These are phyloP conservation scores for Oligia fasciuncula DNA, from an alignment of 2,888 invertebrate species.

Conservation along the genomic window DNA sequence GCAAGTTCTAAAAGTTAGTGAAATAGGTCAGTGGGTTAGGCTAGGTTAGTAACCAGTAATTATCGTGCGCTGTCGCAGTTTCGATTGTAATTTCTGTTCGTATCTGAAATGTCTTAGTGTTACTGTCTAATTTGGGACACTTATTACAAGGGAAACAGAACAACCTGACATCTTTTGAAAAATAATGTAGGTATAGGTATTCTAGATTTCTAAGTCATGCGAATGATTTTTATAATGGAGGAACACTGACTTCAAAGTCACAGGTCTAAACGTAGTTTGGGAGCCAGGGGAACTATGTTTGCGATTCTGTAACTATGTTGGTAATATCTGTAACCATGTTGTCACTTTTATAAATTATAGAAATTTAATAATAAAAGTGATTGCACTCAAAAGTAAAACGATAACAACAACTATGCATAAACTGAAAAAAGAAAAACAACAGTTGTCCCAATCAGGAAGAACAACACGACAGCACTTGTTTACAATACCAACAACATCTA, in stretches of 20 bases:
- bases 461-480: conserved; percentile 69
- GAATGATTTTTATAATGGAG: too few species aligned
- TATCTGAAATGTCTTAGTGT: conserved; percentile 23
- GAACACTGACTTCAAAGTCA: too few species aligned
- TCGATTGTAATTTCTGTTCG: conserved; percentile 33
- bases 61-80: conserved; percentile 35
- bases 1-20: conserved; percentile 56
- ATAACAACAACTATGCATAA: neutral
- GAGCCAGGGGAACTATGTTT: too few species aligned
- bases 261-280: too few species aligned
- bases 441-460: conserved; percentile 65
- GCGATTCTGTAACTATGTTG: too few species aligned
- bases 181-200: neutral
- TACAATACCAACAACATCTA: conserved; percentile 69
- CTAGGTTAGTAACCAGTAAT: conserved; percentile 47
- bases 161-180: neutral
- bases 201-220: neutral
- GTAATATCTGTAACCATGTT: too few species aligned
- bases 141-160: neutral
- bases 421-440: conserved; percentile 11
- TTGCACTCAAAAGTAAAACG: neutral
- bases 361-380: neutral
- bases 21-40: conserved; percentile 59
- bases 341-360: too few species aligned
- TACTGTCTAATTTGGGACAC: neutral